Base-by-base conservation (phyloP, 2,113 vertebrate genomes). In the Myocastor coypus region DNA sequence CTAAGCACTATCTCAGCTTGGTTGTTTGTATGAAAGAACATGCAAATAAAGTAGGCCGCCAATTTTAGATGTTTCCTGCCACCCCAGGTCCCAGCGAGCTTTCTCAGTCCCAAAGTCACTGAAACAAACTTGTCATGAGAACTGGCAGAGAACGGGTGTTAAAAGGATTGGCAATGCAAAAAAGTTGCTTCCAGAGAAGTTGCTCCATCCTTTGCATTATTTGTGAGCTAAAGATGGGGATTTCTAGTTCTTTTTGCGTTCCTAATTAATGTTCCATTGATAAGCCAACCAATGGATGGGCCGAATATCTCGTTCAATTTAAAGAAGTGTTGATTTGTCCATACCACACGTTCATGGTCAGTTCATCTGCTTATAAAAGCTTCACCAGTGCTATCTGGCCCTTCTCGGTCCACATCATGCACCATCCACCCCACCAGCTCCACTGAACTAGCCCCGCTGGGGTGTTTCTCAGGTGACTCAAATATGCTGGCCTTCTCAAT, bases 51-150 rank as follows among this genome's bases (percentile, higher is more conserved):
- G 16, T 37, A 7, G 84, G 40, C 32, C 14, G 9, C 80, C 28
- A 63, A 57, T 85, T 90, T 81, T 83, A 94, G 57, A 34, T 34
- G 30, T 91, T 94, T 91, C 2, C 24, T 26, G 26, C 75, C 28
- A 13, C 13, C 80, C 86, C 17, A 50, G 92, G 59, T 42, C 50
- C 52, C 52, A 86, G 30, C 14, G 37, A 75, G 24, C 26, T 57
- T 84, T 94, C 34, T 80, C 46, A 80, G 66, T 20, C 46, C 55
- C 71, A 37, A 81, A 37, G 24, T 64, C n/a, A 55, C 26, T 24
- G 64, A 95, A 71, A 88, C 40, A 13, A n/a, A 77, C 7, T 64
- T 77, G 34, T 83, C 55, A 52, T n/a, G 52, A 91, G 91, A 86
- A 32, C 37, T 5, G 28, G 84, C 22, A 66, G 71, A 84, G 30